A percentile compares a stretch with the other conserved stretches of the same genome.
phyloP scores from a whole-genome alignment of 2,888 invertebrate genomes.

The Eupithecia vulgata region DNA sequence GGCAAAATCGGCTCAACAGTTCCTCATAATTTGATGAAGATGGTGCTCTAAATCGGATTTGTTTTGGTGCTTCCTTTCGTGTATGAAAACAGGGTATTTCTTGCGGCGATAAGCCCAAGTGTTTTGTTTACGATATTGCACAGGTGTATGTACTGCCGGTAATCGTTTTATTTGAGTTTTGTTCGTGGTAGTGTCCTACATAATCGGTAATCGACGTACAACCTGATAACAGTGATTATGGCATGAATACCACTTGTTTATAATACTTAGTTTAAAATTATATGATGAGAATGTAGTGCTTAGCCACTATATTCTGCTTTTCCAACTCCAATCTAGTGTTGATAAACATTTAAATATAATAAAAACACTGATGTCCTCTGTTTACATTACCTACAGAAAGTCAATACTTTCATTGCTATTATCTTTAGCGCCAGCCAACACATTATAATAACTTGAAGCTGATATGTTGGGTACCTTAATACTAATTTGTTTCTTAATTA shows the following conservation, averaged over 20 bases:
- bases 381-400: slow-evolving; percentile 18
- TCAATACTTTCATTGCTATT: slow-evolving; percentile 23
- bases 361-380: slow-evolving; percentile 15
- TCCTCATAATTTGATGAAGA: slow-evolving; percentile 39
- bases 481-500: background rate
- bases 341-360: slow-evolving; percentile 25
- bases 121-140: slow-evolving; percentile 75
- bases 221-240: slow-evolving; percentile 2
- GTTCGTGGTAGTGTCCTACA: slow-evolving; percentile 16
- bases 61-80: slow-evolving; percentile 36
- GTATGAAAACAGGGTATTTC: slow-evolving; percentile 43
- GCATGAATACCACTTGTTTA: background rate
- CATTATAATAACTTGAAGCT: slow-evolving; percentile 9
- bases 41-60: slow-evolving; percentile 11
- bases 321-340: slow-evolving; percentile 8
- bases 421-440: slow-evolving; percentile 1
- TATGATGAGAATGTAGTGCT: background rate
- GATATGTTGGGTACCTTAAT: slow-evolving; percentile 14
- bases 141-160: slow-evolving; percentile 57
- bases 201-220: slow-evolving; percentile 9
- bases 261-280: background rate
- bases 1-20: slow-evolving; percentile 61
- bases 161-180: background rate
- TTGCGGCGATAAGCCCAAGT: slow-evolving; percentile 58
- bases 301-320: background rate